Conservation (phyloP, 2,797 vertebrate genomes). For the Enteromius viviparus region DNA sequence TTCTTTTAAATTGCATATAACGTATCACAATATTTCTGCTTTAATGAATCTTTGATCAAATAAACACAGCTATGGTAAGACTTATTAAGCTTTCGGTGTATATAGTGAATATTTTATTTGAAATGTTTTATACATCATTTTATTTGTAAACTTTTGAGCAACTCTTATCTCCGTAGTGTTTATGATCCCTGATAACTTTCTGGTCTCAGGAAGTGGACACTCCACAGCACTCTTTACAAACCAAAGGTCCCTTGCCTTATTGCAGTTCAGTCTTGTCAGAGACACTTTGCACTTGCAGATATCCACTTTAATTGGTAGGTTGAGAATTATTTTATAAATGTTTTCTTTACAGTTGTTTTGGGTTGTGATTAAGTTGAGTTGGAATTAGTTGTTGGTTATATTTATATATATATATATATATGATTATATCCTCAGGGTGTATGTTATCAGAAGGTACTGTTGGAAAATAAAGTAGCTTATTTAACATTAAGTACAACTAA, state of each 20-base stretch:
- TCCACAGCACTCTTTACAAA: conserved; percentile 29
- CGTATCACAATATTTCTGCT: neutral
- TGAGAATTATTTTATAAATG: neutral
- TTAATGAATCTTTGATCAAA: neutral
- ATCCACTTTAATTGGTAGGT: conserved; percentile 51
- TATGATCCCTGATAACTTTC: conserved; percentile 36
- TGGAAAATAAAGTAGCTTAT: neutral
- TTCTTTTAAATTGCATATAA: neutral
- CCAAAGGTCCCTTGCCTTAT: conserved; percentile 63
- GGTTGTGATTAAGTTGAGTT: neutral
- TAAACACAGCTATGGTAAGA: neutral
- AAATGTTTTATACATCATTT: neutral
- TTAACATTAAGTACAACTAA: neutral
- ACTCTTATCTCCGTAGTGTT: conserved; percentile 47
- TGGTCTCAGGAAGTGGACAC: neutral
- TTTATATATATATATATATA: too few relatives aligned
- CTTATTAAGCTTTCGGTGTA: neutral
- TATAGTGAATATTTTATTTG: neutral
- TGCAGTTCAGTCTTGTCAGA: neutral
- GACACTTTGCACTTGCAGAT: neutral
- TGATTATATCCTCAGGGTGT: neutral
- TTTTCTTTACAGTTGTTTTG: conserved; percentile 2
- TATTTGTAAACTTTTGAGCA: conserved; percentile 4
- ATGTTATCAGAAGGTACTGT: neutral
- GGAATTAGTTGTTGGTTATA: neutral